Evolutionary conservation across 2,113 vertebrate genomes (phyloP), one percentile per base, ranked within the genome.

Genomic region (Malurus alboscapulatus): DNA sequence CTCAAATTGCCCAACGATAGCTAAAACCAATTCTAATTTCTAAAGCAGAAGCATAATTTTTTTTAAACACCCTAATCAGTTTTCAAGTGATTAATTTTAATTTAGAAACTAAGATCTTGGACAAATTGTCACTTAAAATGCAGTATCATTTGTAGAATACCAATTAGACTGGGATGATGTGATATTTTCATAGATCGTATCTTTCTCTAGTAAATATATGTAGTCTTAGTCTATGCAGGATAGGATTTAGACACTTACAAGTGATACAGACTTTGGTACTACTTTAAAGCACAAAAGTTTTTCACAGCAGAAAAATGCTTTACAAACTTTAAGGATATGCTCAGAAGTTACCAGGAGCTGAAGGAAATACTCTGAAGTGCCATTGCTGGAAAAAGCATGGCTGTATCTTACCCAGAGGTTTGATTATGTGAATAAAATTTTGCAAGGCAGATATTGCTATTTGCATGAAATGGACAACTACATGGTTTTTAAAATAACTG

Each of bases 81-180:
- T 78, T 87, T 87, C 40, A 69, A 74, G 51, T 69, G 74, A 93
- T 91, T 87, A 59, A 48, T 87, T 89, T 92, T 92, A 93, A 61
- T 72, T 87, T 66, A 79, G n/a, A 29, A 95, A 57, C n/a, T 38
- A 65, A 42, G 69, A 27, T 57, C 34, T 77, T 63, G 57, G 48
- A 21, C 81, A 72, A 72, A 78, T 75, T 93, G 57, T 87, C 25
- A 32, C 47, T 87, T 94, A 63, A 95, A 77, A 63, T 55, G 48
- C 47, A 61, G 34, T 65, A 55, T 38, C 19, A 22, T 62, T 67
- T 77, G 38, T 76, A 44, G 79, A 90, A 88, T 79, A 74, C 25
- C 38, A 66, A 8, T 81, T 48, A 81, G 76, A 24, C 25, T 58
- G 57, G 29, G 7, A 38, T 59, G 20, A 57, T 55, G 18, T 26